These are phyloP conservation scores for Physella acuta DNA, from an alignment of 1,140 invertebrate species.

Conservation along the genomic window DNA sequence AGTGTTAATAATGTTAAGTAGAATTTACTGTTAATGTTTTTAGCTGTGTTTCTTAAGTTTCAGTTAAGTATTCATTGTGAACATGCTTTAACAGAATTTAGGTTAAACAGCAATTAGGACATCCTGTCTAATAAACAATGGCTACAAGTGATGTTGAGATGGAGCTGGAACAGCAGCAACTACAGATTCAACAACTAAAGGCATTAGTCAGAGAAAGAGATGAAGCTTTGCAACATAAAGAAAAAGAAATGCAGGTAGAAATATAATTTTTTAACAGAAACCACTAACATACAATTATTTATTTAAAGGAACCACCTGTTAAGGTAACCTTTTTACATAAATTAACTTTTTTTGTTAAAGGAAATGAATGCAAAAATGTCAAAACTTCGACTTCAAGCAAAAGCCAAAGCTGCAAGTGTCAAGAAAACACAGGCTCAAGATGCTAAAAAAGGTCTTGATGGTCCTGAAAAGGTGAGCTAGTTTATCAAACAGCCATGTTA, in stretches of 20 bases:
- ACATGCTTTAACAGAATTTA: too few relatives aligned
- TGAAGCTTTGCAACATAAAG: conserved; percentile 49
- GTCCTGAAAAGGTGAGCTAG: conserved; percentile 24
- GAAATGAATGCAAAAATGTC: conserved; percentile 57
- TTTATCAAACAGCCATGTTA: neutral
- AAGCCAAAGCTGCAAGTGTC: conserved; percentile 55
- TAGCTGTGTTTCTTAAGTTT: too few relatives aligned
- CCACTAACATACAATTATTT: neutral
- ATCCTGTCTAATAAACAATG: too few relatives aligned
- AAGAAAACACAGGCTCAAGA: conserved; percentile 51
- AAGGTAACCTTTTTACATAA: too few relatives aligned
- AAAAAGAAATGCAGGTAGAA: conserved; percentile 53
- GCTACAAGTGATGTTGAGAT: conserved; percentile 44
- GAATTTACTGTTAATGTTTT: too few relatives aligned
- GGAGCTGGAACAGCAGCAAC: conserved; percentile 55
- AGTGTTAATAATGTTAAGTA: too few relatives aligned
- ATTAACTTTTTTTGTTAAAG: too few relatives aligned
- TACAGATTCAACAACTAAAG: conserved; percentile 58
- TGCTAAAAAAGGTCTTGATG: conserved; percentile 35
- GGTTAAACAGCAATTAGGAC: too few relatives aligned
- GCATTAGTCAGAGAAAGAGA: conserved; percentile 57
- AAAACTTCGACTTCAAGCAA: conserved; percentile 59
- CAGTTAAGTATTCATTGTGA: too few relatives aligned
- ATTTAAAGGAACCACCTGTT: too few relatives aligned
- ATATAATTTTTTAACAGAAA: neutral